Evolutionary conservation across 2,888 invertebrate species (phyloP).

Genomic region (Adelognathus sp.): DNA sequence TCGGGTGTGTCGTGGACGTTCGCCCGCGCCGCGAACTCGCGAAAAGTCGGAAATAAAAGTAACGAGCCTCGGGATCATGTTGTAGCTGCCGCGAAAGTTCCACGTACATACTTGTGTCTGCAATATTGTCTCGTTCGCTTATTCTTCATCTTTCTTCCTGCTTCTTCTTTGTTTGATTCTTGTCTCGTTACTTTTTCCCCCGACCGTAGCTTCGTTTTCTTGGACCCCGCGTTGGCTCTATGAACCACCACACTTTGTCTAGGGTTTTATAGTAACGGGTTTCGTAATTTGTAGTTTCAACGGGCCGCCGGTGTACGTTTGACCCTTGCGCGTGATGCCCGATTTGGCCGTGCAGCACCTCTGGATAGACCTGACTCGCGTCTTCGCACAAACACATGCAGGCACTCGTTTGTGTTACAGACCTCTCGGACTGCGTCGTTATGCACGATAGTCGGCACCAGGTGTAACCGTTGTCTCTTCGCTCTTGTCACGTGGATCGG

Average conservation of each 20-base stretch:
- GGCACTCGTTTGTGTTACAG: slow-evolving; percentile 17
- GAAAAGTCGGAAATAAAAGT: slow-evolving; percentile 40
- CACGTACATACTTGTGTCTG: slow-evolving; percentile 2
- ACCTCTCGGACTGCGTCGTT: slow-evolving; percentile 28
- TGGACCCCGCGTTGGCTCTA: background rate
- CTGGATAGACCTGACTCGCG: slow-evolving; percentile 37
- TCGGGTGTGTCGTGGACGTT: slow-evolving; percentile 23
- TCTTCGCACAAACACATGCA: slow-evolving; percentile 35
- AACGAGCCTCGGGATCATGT: background rate
- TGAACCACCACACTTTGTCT: background rate
- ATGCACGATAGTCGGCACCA: slow-evolving; percentile 8
- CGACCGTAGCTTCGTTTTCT: slow-evolving; percentile 1
- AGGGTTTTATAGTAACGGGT: slow-evolving; percentile 52
- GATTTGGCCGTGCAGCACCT: slow-evolving; percentile 51
- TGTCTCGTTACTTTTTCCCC: background rate
- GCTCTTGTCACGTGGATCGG: slow-evolving; percentile 55
- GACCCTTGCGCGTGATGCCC: slow-evolving; percentile 51
- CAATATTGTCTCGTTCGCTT: slow-evolving; percentile 7
- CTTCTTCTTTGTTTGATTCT: background rate
- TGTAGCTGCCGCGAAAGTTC: slow-evolving; percentile 30
- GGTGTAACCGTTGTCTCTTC: slow-evolving; percentile 12
- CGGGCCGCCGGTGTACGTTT: slow-evolving; percentile 49
- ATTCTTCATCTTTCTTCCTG: background rate
- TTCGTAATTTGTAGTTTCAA: slow-evolving; percentile 56
- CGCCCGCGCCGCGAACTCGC: slow-evolving; percentile 9